A percentile compares a stretch with the other conserved stretches of the same genome.
Evolutionary conservation across 2,113 vertebrate genomes (phyloP).

Genomic region (Otocyon megalotis): DNA sequence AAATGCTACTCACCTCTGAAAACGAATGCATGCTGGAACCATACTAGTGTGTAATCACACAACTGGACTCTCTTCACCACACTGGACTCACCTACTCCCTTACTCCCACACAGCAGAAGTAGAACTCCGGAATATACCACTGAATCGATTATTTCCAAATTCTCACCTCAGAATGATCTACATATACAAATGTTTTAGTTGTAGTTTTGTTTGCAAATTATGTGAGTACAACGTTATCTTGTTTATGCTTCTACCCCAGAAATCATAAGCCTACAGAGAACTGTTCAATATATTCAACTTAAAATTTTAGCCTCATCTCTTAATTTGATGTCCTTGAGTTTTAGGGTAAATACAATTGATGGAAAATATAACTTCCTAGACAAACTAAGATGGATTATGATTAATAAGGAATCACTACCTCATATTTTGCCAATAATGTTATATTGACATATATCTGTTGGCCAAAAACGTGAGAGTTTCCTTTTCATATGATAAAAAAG

Average conservation of each 20-base stretch:
- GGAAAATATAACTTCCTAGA: background rate
- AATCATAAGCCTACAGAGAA: background rate
- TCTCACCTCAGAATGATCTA: background rate
- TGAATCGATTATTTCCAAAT: background rate
- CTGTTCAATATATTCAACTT: background rate
- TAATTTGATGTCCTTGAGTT: constrained; percentile 1
- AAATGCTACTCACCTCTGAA: background rate
- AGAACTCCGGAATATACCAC: background rate
- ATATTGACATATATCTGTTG: background rate
- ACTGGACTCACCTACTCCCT: background rate
- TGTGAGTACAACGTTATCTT: background rate
- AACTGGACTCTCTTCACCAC: background rate
- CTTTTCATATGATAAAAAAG: background rate
- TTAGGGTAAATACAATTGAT: constrained; percentile 3
- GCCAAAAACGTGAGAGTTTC: background rate
- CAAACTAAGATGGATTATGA: background rate
- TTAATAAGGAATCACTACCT: background rate
- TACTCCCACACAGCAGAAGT: background rate
- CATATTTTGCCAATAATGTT: background rate
- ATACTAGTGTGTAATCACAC: background rate
- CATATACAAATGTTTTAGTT: background rate
- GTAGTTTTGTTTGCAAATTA: background rate
- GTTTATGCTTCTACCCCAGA: background rate
- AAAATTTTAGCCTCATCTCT: background rate
- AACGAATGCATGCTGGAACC: too few relatives aligned